Evolutionary conservation across 1,140 invertebrate species (phyloP), one percentile per base, ranked within the genome.

Genomic region (Triops cancriformis): DNA sequence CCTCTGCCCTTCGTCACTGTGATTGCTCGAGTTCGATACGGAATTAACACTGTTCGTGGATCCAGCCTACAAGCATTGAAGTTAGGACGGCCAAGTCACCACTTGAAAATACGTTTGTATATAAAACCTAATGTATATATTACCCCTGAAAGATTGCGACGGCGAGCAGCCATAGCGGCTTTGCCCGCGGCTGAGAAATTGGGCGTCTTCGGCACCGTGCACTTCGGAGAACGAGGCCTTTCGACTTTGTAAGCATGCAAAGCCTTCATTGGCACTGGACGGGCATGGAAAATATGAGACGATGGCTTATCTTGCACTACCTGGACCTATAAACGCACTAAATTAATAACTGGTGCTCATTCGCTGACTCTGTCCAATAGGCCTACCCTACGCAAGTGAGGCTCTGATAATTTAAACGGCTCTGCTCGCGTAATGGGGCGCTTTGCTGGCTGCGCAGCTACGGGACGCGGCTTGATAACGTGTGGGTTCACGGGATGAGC

Each of bases 171-270:
- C 64, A 76, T 28, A 14, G 75, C 43, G 4, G 75, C 75, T 76
- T 76, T 76, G 10, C 75, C 75, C 37, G 75, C 75, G 7, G 43
- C n/a, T 3, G 42, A 51, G 75, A 76, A 76, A 28, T 76, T 76
- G 41, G 75, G 75, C 7, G 75, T 76, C 12, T 76, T 41, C 45
- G 75, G 75, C 5, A 76, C 23, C 3, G 75, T 64, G 1, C 51
- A 64, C 23, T 18, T 26, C 3, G 23, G 10, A 14, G 75, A 64
- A 11, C n/a, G 43, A 26, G 18, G 26, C 28, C 43, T 27, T 45
- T 28, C 64, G 9, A 26, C 41, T 3, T 76, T 64, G 27, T 18
- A 26, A 26, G 31, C 26, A 26, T 43, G 37, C 14, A 42, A 43
- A 14, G 43, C 75, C 11, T 51, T 51, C 64, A 51, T 64, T 10